Base-by-base conservation (phyloP, 2,888 invertebrate genomes). In the Metopia argyrocephala region DNA sequence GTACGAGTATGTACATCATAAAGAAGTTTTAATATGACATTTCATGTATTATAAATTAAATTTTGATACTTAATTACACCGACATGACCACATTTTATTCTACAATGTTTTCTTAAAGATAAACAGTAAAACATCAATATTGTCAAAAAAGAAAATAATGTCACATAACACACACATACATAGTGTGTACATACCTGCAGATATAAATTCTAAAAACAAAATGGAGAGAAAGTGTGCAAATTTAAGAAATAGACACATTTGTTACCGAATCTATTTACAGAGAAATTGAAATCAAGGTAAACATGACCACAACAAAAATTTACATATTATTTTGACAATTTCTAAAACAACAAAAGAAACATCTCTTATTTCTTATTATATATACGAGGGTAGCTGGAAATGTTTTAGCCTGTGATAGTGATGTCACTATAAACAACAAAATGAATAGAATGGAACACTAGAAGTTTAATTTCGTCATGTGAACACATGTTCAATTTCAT, bases 41-140 rank as follows among this genome's bases (percentile, higher is more conserved):
- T 54, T 65, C 70, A 28, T 65, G 1, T 18, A 21, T n/a, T 71
- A 50, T 23, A 75, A 76, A 74, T 76, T 74, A 76, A 80, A 71
- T 76, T 80, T 73, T 76, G 73, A 74, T 76, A 80, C 54, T 74
- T 65, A 80, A 80, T 80, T 80, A 74, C 73, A 52, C 23, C 59
- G 69, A 80, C 80, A 80, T 69, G 65, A 80, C 80, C 80, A 64
- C 80, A 80, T 38, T 38, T 38, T 38, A 38, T 38, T 48, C 56
- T 28, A 73, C 71, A 18, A 28, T 54, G 50, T 57, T 71, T 52
- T 64, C n/a, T n/a, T n/a, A 21, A 46, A 69, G 66, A 52, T 46
- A 79, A 64, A 71, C 50, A 61, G n/a, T n/a, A 59, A 18, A 66
- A 62, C 66, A 56, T 54, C 48, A 48, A 54, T 57, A 7, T 20